phyloP scores from a whole-genome alignment of 2,797 vertebrate species.

The Amblyraja radiata region DNA sequence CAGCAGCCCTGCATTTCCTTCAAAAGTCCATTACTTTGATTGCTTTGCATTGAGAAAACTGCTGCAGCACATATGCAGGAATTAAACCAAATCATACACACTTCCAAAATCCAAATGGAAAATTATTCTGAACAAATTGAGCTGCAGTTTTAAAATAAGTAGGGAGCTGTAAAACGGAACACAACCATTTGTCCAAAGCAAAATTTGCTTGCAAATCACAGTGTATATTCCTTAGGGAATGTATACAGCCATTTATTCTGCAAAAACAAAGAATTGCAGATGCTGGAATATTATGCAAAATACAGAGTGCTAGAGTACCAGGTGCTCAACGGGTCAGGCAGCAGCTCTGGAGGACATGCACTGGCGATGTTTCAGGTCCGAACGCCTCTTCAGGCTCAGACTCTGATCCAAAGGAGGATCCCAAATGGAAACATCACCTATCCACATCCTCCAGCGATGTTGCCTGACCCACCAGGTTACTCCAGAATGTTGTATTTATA shows the following conservation, averaged over 20 bases:
- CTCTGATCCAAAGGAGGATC: too few relatives aligned
- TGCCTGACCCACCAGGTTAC: too few relatives aligned
- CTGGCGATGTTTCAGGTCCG: too few relatives aligned
- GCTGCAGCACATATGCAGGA: neutral
- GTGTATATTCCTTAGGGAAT: neutral
- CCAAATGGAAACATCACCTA: too few relatives aligned
- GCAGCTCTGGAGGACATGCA: too few relatives aligned
- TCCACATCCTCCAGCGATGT: too few relatives aligned
- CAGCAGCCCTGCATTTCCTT: neutral
- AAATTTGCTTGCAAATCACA: neutral
- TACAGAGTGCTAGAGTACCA: too few relatives aligned
- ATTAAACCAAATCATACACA: neutral
- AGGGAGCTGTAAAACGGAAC: neutral
- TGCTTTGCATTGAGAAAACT: neutral
- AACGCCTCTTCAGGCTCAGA: too few relatives aligned
- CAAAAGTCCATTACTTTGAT: neutral
- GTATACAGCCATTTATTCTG: neutral
- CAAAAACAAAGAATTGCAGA: too few relatives aligned
- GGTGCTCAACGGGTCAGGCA: too few relatives aligned
- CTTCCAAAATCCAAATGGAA: neutral
- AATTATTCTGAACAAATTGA: neutral
- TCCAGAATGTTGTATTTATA: too few relatives aligned
- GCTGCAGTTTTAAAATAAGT: neutral
- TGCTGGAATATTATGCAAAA: too few relatives aligned
- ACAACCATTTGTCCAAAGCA: neutral